phyloP scores from a whole-genome alignment of 2,888 invertebrate genomes.

The Conistra vaccinii region DNA sequence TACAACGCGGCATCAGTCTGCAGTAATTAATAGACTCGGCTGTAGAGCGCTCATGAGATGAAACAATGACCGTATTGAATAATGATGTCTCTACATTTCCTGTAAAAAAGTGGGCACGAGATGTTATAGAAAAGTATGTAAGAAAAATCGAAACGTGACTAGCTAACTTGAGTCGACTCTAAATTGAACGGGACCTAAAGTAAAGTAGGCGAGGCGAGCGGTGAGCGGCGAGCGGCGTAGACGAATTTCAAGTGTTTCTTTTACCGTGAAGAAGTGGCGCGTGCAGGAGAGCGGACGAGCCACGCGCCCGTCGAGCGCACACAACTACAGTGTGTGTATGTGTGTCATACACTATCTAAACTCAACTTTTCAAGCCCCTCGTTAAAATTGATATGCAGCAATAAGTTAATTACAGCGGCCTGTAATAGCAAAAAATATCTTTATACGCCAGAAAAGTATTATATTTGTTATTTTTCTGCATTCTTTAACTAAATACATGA shows the following conservation, averaged over 20 bases:
- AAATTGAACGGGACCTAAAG: conserved; percentile 78
- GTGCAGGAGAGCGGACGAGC: conserved; percentile 80
- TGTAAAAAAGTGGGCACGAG: conserved; percentile 30
- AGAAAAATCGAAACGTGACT: conserved; percentile 74
- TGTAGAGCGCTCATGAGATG: conserved; percentile 32
- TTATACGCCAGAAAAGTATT: neutral
- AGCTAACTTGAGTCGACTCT: conserved; percentile 72
- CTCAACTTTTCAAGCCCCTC: conserved; percentile 43
- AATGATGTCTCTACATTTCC: conserved; percentile 41
- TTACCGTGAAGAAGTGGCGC: conserved; percentile 84
- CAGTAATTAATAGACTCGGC: conserved; percentile 53
- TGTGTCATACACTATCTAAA: conserved; percentile 44
- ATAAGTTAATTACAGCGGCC: conserved; percentile 19
- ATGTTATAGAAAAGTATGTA: conserved; percentile 35
- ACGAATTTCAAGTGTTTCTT: conserved; percentile 87
- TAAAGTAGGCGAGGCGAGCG: conserved; percentile 77
- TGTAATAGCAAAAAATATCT: neutral
- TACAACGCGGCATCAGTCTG: conserved; percentile 44
- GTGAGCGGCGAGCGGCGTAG: conserved; percentile 78
- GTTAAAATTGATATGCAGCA: conserved; percentile 42
- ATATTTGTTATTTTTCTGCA: neutral
- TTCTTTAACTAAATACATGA: neutral
- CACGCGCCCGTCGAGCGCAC: conserved; percentile 53
- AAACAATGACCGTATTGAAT: conserved; percentile 48
- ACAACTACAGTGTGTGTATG: conserved; percentile 6